Evolutionary conservation across 2,797 vertebrate species (phyloP), one percentile per base, ranked within the genome.

Genomic region (Rousettus madagascariensis): DNA sequence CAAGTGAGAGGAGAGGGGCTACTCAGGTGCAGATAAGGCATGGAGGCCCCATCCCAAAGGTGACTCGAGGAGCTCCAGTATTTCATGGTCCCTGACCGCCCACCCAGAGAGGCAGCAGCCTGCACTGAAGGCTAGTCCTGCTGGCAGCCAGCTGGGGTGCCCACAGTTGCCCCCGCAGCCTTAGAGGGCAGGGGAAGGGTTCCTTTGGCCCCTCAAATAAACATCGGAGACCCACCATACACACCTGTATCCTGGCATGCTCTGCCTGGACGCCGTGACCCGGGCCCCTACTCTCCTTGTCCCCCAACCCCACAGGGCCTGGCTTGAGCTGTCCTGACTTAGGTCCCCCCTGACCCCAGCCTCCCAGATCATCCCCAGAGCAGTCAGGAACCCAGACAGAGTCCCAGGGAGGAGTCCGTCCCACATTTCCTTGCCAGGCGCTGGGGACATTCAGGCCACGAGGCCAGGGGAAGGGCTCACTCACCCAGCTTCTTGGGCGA

Each of bases 401-500:
- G 57, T 26, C 9, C 41, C 41, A 16, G n/a, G 53, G 57, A 28
- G 3, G 12, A 49, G 46, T 24, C 22, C 0, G 3, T n/a, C 68
- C 26, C 33, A 6, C 22, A 2, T 33, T 12, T 19, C n/a, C 65
- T 1, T 0, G 38, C 43, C 12, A 8, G 41, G 19, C 13, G 1
- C 46, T 9, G 17, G 3, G 17, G 66, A 46, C 10, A 59, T 2
- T n/a, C 24, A 11, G 74, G 26, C 24, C 26, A 1, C 9, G 2
- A 57, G 16, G 33, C 49, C 2, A 0, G 10, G 41, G 57, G 4
- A 19, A 28, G 24, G 17, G 36, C 36, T 63, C 84, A 99, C 99
- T 97, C 90, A 99, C 99, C 99, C 97, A 99, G 99, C 96, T 99
- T 99, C 98, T 99, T 99, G 90, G 99, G 99, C 15, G 98, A 96